A percentile compares a stretch with the other conserved stretches of the same genome.
These are phyloP conservation scores for Phalloptychus januarius DNA, from an alignment of 2,797 vertebrate species.

Conservation along the genomic window DNA sequence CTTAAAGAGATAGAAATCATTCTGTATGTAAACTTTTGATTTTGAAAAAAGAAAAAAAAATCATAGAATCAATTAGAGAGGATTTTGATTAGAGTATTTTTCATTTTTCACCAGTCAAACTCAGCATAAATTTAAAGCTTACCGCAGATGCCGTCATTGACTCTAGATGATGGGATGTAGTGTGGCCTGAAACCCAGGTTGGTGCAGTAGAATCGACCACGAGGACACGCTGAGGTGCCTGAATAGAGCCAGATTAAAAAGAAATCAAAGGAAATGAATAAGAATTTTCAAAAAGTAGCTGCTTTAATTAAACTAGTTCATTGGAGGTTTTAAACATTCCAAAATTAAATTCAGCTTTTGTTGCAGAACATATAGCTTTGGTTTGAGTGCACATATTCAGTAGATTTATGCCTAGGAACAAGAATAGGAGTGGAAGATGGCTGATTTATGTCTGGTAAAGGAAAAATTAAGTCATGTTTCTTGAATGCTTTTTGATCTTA, in stretches of 20 bases:
- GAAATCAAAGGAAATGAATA: conserved; percentile 15
- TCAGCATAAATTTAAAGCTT: conserved; percentile 18
- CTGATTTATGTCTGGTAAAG: background rate
- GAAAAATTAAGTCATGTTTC: background rate
- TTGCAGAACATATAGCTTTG: background rate
- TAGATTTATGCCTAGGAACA: background rate
- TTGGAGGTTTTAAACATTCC: background rate
- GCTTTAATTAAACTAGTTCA: background rate
- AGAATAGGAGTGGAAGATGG: too few species aligned
- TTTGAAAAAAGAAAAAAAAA: too few species aligned
- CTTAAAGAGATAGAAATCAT: background rate
- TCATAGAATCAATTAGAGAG: background rate
- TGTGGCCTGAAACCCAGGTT: conserved; percentile 78
- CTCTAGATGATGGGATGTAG: conserved; percentile 75
- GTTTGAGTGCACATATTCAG: background rate
- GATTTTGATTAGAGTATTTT: background rate
- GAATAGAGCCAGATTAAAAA: conserved; percentile 1
- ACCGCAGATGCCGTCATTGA: conserved; percentile 81
- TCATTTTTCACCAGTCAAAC: background rate
- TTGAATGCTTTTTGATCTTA: background rate
- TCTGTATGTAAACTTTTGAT: background rate
- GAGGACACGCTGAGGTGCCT: conserved; percentile 80
- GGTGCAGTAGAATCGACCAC: conserved; percentile 78
- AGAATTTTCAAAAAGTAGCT: background rate
- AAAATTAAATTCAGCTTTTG: background rate